These are phyloP conservation scores for Phocides pigmalion DNA, from an alignment of 1,140 invertebrate genomes.

Conservation along the genomic window DNA sequence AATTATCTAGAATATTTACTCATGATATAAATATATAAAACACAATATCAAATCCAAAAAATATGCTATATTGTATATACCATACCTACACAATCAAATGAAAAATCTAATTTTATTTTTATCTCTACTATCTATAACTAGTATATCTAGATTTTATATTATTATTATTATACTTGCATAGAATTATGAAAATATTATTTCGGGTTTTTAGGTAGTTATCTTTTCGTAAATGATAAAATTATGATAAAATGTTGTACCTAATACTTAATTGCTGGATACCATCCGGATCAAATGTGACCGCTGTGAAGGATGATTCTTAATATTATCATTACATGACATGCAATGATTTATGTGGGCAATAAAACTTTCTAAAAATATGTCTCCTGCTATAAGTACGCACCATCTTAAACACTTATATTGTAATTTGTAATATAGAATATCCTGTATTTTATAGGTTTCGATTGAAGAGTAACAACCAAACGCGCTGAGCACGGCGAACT, in stretches of 20 bases:
- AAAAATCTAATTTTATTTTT: slow-evolving; percentile 12
- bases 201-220: slow-evolving; percentile 27
- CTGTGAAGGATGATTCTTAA: slow-evolving; percentile 18
- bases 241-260: slow-evolving; percentile 17
- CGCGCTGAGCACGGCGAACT: slow-evolving; percentile 4
- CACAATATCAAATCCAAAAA: background rate
- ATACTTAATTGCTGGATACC: slow-evolving; percentile 21
- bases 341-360: slow-evolving; percentile 76
- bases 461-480: slow-evolving; percentile 19
- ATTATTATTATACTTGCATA: slow-evolving; percentile 34
- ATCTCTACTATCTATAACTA: slow-evolving; percentile 11
- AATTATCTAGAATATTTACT: slow-evolving; percentile 43
- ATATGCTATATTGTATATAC: slow-evolving; percentile 10
- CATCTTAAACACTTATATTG: slow-evolving; percentile 33
- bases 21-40: slow-evolving; percentile 15
- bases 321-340: slow-evolving; percentile 8
- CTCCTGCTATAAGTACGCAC: slow-evolving; percentile 60
- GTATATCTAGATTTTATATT: slow-evolving; percentile 6
- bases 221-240: slow-evolving; percentile 7
- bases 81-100: slow-evolving; percentile 8
- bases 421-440: slow-evolving; percentile 30
- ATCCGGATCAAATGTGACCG: slow-evolving; percentile 3
- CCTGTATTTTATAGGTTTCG: slow-evolving; percentile 24
- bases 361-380: slow-evolving; percentile 79
- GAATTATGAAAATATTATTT: slow-evolving; percentile 40